These are phyloP conservation scores for Athripsodes cinereus DNA, from an alignment of 2,888 invertebrate species.

Conservation along the genomic window DNA sequence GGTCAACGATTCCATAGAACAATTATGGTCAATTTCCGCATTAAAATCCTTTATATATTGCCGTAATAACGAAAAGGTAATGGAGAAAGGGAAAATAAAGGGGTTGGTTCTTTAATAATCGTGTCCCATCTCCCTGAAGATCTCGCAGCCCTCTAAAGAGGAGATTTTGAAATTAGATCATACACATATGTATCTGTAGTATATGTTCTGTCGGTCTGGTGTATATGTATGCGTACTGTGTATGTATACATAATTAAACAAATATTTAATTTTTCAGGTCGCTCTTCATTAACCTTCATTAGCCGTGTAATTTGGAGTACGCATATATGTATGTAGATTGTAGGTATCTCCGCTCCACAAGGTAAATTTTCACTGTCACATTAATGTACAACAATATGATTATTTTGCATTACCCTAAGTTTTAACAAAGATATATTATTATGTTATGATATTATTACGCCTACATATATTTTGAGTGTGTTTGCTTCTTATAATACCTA, in stretches of 20 bases:
- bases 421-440: no score
- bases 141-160: neutral
- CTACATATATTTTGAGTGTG: no score
- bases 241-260: neutral
- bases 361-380: no score
- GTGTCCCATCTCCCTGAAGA: neutral
- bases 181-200: no score
- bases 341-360: no score
- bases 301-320: neutral
- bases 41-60: conserved; percentile 28
- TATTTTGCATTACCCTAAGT: no score
- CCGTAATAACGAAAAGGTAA: conserved; percentile 22
- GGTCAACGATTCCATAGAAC: conserved; percentile 24
- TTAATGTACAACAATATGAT: no score
- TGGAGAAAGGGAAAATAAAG: conserved; percentile 2
- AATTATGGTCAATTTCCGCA: conserved; percentile 27
- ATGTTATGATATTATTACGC: no score
- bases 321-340: no score
- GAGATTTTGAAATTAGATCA: neutral
- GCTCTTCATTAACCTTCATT: neutral
- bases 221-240: neutral
- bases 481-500: no score
- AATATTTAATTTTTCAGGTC: neutral
- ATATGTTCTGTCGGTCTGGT: no score
- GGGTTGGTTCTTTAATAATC: conserved; percentile 1